Conservation (phyloP, 2,797 vertebrate genomes). For the Thunnus albacares region DNA sequence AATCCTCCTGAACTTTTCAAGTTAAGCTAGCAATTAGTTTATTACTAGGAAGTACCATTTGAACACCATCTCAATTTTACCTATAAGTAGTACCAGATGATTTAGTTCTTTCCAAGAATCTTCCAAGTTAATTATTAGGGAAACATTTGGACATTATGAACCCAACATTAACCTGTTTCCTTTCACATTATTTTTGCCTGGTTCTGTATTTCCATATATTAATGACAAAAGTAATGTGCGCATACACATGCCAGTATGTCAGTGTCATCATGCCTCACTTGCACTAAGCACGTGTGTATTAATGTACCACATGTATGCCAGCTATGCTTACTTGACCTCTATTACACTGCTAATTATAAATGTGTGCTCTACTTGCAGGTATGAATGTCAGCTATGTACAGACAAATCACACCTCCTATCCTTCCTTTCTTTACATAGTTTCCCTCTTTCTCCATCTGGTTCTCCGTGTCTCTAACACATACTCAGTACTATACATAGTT, state of each 20-base stretch:
- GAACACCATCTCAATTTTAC: neutral
- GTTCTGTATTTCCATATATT: neutral
- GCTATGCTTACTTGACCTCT: slow-evolving; percentile 56
- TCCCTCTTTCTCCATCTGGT: slow-evolving; percentile 10
- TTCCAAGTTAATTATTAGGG: neutral
- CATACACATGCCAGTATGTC: neutral
- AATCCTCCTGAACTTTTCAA: neutral
- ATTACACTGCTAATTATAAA: slow-evolving; percentile 74
- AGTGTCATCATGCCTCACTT: slow-evolving; percentile 25
- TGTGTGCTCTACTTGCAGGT: slow-evolving; percentile 41
- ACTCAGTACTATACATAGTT: slow-evolving; percentile 63
- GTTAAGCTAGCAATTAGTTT: neutral
- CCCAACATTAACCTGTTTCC: neutral
- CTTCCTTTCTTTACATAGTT: slow-evolving; percentile 58
- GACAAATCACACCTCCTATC: slow-evolving; percentile 55
- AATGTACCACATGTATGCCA: slow-evolving; percentile 51
- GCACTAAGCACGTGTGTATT: slow-evolving; percentile 54
- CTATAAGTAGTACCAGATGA: too few species aligned
- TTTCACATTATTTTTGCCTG: neutral
- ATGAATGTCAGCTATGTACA: slow-evolving; percentile 66
- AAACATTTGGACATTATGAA: neutral
- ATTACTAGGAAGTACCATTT: neutral
- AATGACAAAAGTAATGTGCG: neutral
- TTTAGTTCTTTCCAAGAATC: neutral
- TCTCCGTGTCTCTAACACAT: slow-evolving; percentile 8